A percentile compares a stretch with the other conserved stretches of the same genome.
Evolutionary conservation across 2,888 invertebrate genomes (phyloP).

Genomic region (Carpatolechia fugitivella): DNA sequence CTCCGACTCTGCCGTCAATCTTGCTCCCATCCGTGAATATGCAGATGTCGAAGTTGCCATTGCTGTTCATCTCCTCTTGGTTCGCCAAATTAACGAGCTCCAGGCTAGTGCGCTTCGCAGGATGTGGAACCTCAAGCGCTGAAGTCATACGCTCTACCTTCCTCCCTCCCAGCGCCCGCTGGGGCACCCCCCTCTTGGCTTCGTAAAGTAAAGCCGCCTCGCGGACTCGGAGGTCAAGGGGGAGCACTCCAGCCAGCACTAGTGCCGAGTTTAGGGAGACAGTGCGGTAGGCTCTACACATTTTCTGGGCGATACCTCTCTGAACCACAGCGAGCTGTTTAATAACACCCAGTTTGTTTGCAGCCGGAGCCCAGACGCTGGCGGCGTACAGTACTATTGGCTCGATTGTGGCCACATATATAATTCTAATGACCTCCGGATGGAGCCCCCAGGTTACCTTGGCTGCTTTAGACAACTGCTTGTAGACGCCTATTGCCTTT

Average conservation of each 20-base stretch:
- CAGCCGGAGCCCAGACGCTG: no score
- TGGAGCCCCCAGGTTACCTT: no score
- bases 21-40: slow-evolving; percentile 25
- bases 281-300: slow-evolving; percentile 19
- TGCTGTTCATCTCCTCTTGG: neutral
- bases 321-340: neutral
- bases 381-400: no score
- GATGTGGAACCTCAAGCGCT: neutral
- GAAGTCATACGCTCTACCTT: neutral
- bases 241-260: slow-evolving; percentile 18
- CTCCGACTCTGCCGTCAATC: slow-evolving; percentile 19
- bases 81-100: neutral
- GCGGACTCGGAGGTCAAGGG: neutral
- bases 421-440: no score
- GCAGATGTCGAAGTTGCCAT: neutral
- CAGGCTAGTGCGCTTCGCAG: neutral
- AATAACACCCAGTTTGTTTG: no score
- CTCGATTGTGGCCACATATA: no score
- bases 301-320: slow-evolving; percentile 19
- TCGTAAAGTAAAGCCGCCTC: slow-evolving; percentile 24
- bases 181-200: slow-evolving; percentile 17
- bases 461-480: neutral
- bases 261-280: slow-evolving; percentile 20
- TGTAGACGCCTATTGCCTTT: neutral
- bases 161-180: no score